phyloP scores from a whole-genome alignment of 2,888 invertebrate genomes.

The Heliothis peltigera region DNA sequence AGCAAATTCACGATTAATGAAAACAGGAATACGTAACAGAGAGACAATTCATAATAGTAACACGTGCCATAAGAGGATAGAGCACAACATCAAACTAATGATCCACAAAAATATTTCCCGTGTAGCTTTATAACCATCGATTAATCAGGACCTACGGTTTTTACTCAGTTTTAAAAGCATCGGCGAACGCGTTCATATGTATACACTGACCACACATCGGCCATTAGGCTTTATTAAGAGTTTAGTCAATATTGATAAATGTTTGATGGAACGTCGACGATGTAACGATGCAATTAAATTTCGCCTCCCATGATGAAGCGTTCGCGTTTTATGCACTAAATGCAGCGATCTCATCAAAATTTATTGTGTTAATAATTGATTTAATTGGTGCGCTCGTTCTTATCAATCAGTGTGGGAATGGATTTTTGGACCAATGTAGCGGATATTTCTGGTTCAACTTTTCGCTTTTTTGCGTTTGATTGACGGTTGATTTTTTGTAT shows the following conservation, averaged over 20 bases:
- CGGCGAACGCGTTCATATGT: conserved; percentile 69
- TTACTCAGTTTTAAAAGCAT: conserved; percentile 77
- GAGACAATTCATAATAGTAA: conserved; percentile 61
- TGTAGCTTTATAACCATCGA: conserved; percentile 84
- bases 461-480: conserved; percentile 16
- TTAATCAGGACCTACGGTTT: conserved; percentile 83
- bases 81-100: conserved; percentile 79
- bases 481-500: not conserved
- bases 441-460: conserved; percentile 20
- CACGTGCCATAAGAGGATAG: conserved; percentile 65
- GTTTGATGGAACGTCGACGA: conserved; percentile 73
- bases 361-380: conserved; percentile 67
- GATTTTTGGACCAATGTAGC: conserved; percentile 28
- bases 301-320: conserved; percentile 69
- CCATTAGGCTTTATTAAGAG: conserved; percentile 86
- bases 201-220: conserved; percentile 70
- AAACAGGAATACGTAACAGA: conserved; percentile 51
- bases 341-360: conserved; percentile 49
- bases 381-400: conserved; percentile 63
- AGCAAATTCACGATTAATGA: conserved; percentile 53
- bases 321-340: conserved; percentile 59
- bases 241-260: conserved; percentile 85
- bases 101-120: conserved; percentile 87
- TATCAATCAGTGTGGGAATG: conserved; percentile 39
- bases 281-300: conserved; percentile 81